These are phyloP conservation scores for Bombus turneri DNA, from an alignment of 1,140 invertebrate species.

Conservation along the genomic window DNA sequence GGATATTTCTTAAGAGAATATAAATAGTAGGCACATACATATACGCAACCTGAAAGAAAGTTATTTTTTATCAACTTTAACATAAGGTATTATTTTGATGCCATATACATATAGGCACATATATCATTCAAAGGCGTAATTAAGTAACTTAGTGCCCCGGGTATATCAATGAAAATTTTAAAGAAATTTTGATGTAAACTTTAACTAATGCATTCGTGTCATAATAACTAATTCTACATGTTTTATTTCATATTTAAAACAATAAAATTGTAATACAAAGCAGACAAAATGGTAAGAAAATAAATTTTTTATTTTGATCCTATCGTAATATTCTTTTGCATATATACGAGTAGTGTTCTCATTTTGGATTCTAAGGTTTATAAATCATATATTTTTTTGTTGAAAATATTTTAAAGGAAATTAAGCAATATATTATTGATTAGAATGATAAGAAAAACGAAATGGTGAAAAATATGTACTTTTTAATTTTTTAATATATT, in stretches of 20 bases:
- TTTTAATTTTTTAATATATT: neutral
- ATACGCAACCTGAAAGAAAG: neutral
- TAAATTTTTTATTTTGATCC: neutral
- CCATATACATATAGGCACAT: constrained; percentile 11
- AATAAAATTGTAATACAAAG: neutral
- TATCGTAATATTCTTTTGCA: neutral
- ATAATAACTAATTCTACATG: neutral
- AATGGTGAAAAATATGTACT: neutral
- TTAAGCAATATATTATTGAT: neutral
- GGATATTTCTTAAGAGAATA: neutral
- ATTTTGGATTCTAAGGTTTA: neutral
- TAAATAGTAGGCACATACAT: neutral
- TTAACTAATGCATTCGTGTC: neutral
- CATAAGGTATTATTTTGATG: constrained; percentile 39
- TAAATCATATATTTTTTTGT: neutral
- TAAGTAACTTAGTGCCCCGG: neutral
- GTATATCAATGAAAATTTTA: neutral
- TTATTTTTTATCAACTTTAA: constrained; percentile 16
- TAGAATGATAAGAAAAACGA: neutral
- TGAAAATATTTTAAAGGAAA: neutral
- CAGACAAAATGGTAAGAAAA: neutral
- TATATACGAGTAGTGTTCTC: neutral
- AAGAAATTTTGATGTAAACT: neutral
- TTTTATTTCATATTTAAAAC: neutral
- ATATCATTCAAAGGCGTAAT: neutral